Conservation (phyloP, 2,797 vertebrate species). For the Tauraco hartlaubi region DNA sequence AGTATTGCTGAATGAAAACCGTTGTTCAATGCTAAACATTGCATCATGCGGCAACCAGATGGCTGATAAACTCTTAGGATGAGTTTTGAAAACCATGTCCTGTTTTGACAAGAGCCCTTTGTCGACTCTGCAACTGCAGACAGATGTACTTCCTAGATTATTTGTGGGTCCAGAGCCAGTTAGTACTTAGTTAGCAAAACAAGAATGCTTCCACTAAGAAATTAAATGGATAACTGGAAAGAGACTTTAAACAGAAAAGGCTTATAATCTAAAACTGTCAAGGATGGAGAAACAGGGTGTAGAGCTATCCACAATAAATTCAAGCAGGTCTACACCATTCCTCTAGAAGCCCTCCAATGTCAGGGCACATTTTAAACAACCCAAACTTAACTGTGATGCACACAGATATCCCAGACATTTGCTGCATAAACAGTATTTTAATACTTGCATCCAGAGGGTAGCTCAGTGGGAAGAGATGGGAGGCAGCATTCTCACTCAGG, state of each 20-base stretch:
- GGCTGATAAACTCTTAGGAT: not conserved
- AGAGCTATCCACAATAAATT: not conserved
- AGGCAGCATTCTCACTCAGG: not conserved
- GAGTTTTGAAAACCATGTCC: constrained; percentile 28
- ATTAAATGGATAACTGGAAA: not conserved
- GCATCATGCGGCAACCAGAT: not conserved
- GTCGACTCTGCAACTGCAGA: not conserved
- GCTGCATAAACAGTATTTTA: not conserved
- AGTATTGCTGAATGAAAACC: not conserved
- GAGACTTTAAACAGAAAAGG: not conserved
- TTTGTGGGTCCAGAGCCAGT: not conserved
- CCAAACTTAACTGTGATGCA: not conserved
- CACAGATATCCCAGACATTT: not conserved
- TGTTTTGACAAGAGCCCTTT: not conserved
- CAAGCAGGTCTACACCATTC: not conserved
- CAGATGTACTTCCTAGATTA: not conserved
- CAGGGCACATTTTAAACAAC: not conserved
- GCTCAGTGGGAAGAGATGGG: not conserved
- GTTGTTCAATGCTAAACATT: not conserved
- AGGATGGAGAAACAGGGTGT: not conserved
- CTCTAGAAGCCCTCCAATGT: not conserved
- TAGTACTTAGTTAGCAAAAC: not conserved
- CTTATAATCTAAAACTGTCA: not conserved
- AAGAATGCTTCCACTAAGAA: not conserved
- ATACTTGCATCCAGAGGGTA: not conserved